These are phyloP conservation scores for Thelaira solivaga DNA, from an alignment of 2,888 invertebrate genomes.

Conservation along the genomic window DNA sequence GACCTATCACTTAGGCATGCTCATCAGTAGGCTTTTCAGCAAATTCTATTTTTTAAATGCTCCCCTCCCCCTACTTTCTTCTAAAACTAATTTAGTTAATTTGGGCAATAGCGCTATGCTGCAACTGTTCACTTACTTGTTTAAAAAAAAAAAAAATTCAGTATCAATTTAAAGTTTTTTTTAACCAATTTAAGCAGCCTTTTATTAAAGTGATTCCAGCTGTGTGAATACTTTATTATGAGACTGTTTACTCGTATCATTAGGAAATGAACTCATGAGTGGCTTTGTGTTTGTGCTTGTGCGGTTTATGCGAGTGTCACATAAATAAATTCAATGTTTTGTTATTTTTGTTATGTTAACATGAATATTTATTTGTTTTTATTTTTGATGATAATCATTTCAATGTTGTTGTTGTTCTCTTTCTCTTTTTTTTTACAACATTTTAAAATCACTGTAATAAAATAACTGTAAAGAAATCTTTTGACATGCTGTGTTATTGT, in stretches of 20 bases:
- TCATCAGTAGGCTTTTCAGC: too few relatives aligned
- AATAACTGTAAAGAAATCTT: constrained; percentile 37
- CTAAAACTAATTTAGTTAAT: too few relatives aligned
- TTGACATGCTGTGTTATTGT: constrained; percentile 26
- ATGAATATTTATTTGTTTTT: constrained; percentile 28
- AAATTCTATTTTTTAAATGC: too few relatives aligned
- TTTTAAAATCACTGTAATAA: constrained; percentile 35
- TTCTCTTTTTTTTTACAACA: neutral
- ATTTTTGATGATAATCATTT: neutral
- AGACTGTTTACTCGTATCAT: neutral
- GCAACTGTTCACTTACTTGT: too few relatives aligned
- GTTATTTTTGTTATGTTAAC: constrained; percentile 26
- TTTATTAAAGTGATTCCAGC: neutral
- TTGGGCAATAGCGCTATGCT: too few relatives aligned
- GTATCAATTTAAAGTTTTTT: too few relatives aligned
- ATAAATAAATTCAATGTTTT: constrained; percentile 37
- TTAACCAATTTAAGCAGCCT: too few relatives aligned
- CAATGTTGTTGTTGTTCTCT: neutral
- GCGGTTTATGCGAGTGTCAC: neutral
- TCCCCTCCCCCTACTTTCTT: too few relatives aligned
- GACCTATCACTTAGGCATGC: too few relatives aligned
- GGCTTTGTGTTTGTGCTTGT: neutral
- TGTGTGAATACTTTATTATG: neutral
- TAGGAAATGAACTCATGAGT: neutral
- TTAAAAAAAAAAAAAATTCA: too few relatives aligned